These are phyloP conservation scores for Thecocarcelia acutangulata DNA, from an alignment of 2,888 invertebrate species.

Conservation along the genomic window DNA sequence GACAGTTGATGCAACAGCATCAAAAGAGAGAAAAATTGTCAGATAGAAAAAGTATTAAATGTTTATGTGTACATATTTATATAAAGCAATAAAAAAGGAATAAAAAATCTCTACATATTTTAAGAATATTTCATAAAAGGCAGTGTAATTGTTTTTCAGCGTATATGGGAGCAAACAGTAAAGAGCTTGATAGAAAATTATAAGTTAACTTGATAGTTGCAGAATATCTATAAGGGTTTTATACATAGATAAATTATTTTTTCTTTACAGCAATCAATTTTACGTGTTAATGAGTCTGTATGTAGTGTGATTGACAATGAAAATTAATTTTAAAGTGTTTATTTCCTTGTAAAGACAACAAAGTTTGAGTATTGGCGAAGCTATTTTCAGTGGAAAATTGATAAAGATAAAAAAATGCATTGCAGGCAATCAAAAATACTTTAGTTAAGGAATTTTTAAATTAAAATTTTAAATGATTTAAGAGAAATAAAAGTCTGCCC, in stretches of 20 bases:
- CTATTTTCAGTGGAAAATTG: conserved; percentile 37
- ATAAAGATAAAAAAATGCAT: background rate
- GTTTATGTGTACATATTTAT: background rate
- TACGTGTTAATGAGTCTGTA: conserved; percentile 63
- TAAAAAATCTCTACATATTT: conserved; percentile 54
- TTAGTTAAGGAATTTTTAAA: conserved; percentile 12
- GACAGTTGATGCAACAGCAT: conserved; percentile 54
- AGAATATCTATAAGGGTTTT: conserved; percentile 25
- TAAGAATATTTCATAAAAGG: conserved; percentile 65
- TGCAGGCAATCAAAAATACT: conserved; percentile 18
- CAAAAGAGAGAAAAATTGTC: conserved; percentile 14
- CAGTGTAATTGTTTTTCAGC: conserved; percentile 60
- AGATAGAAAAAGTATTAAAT: conserved; percentile 18
- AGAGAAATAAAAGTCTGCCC: background rate
- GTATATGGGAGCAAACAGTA: conserved; percentile 36
- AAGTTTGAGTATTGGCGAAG: background rate
- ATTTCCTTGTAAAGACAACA: conserved; percentile 47
- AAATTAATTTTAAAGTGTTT: conserved; percentile 59
- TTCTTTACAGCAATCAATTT: conserved; percentile 28
- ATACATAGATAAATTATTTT: background rate
- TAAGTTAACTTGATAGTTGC: conserved; percentile 12
- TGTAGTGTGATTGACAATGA: conserved; percentile 56
- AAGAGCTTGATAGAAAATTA: conserved; percentile 48
- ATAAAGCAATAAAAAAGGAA: background rate
- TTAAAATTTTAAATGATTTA: conserved; percentile 19